phyloP scores from a whole-genome alignment of 2,113 vertebrate genomes.

The Synodontis membranacea region DNA sequence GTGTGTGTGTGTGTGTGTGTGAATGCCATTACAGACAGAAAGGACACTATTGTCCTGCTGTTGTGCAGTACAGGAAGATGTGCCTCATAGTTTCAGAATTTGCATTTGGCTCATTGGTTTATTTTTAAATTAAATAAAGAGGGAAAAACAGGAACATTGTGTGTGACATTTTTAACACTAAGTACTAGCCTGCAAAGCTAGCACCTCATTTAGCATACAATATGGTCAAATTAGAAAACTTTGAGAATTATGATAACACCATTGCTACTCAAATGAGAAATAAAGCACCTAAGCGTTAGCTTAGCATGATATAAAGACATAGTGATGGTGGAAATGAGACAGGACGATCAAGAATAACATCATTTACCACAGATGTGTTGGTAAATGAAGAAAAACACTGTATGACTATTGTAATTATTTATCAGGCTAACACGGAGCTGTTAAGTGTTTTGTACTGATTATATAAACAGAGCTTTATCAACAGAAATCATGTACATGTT shows the following conservation, averaged over 20 bases:
- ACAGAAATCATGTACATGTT: too few species aligned
- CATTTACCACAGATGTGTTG: background rate
- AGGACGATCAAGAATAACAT: background rate
- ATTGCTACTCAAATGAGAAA: background rate
- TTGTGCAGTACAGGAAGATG: slow-evolving; percentile 13
- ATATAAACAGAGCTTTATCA: too few species aligned
- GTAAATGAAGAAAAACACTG: background rate
- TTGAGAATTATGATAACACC: background rate
- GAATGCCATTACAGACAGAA: slow-evolving; percentile 20
- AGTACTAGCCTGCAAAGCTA: background rate
- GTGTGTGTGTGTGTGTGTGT: background rate
- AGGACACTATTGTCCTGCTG: slow-evolving; percentile 27
- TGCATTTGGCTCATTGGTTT: background rate
- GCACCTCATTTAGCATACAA: background rate
- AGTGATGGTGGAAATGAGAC: background rate
- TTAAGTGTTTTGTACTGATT: too few species aligned
- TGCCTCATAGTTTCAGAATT: background rate
- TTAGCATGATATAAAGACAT: background rate
- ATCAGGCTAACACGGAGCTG: too few species aligned
- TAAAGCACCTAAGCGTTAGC: background rate
- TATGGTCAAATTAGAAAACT: background rate
- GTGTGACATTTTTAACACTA: background rate
- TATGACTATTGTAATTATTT: too few species aligned
- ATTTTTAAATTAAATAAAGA: background rate
- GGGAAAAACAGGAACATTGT: background rate